Conservation (phyloP, 53 echinoderm and acorn worm species). For the Echinometra lucunter region DNA sequence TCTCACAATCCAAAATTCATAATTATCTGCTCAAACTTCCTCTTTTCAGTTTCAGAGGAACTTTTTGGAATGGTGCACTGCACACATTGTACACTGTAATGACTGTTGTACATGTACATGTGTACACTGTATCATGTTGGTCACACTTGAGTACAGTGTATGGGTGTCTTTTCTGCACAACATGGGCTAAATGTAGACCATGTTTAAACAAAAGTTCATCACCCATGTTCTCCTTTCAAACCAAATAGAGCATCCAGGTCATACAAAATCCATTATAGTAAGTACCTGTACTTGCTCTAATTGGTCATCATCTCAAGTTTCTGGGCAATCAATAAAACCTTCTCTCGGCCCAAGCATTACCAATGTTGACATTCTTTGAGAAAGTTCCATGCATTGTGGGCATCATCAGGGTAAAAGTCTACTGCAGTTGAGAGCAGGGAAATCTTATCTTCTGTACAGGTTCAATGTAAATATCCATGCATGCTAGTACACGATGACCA, state of each 20-base stretch:
- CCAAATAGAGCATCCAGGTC: not conserved
- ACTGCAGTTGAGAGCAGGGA: not conserved
- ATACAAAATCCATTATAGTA: not conserved
- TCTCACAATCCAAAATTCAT: not conserved
- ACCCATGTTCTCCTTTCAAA: slow-evolving; percentile 3
- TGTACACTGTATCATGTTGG: not conserved
- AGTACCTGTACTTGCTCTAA: not conserved
- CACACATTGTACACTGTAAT: too few relatives aligned
- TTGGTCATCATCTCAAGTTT: slow-evolving; percentile 35
- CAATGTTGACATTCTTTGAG: slow-evolving; percentile 23
- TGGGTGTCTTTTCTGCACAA: too few relatives aligned
- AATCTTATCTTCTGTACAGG: not conserved
- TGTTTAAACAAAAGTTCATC: not conserved
- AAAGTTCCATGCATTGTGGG: not conserved
- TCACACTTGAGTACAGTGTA: too few relatives aligned
- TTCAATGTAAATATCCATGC: not conserved
- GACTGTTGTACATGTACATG: not conserved
- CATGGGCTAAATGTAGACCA: not conserved
- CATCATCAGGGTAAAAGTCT: not conserved
- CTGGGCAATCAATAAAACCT: slow-evolving; percentile 39
- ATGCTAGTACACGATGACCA: not conserved
- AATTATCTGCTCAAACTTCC: not conserved
- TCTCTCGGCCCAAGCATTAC: not conserved
- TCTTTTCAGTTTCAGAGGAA: slow-evolving; percentile 14
- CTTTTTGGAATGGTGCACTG: not conserved